phyloP scores from a whole-genome alignment of 2,797 vertebrate genomes.

The Schizopygopsis malacanthus region DNA sequence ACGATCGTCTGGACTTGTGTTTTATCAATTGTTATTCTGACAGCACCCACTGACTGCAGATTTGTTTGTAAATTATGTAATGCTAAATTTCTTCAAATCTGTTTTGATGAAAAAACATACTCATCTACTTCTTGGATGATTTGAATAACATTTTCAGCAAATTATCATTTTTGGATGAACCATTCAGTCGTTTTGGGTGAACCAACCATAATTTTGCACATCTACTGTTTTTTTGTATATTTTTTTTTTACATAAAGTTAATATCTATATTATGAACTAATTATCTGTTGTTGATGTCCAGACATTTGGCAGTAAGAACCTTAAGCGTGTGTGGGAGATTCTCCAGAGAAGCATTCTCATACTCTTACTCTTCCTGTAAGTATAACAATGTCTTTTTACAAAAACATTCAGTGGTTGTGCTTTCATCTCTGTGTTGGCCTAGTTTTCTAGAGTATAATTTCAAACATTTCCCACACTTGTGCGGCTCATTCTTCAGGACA shows the following conservation, averaged over 20 bases:
- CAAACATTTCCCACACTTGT: constrained; percentile 16
- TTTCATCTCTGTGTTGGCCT: constrained; percentile 34
- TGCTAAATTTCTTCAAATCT: neutral
- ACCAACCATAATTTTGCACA: neutral
- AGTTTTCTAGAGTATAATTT: constrained; percentile 21
- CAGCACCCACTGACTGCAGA: no score
- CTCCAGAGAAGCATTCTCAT: constrained; percentile 84
- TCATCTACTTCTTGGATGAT: neutral
- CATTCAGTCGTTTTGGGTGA: neutral
- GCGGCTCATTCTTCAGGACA: constrained; percentile 1
- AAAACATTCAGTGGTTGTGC: constrained; percentile 19
- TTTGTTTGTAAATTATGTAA: neutral
- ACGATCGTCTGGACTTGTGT: no score
- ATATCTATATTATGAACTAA: neutral
- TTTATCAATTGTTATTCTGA: no score
- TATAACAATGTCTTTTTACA: constrained; percentile 56
- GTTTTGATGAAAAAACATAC: neutral
- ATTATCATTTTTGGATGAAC: neutral
- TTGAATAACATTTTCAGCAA: neutral
- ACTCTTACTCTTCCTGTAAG: constrained; percentile 91
- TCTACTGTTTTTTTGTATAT: no score
- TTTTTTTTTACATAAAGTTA: neutral
- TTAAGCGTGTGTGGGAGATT: constrained; percentile 88
- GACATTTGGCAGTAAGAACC: constrained; percentile 87
- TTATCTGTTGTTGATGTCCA: constrained; percentile 62